Percentiles rank a stretch among this genome's conserved stretches.
These are phyloP conservation scores for Leptopilina clavipes DNA, from an alignment of 1,140 invertebrate species.

Conservation along the genomic window DNA sequence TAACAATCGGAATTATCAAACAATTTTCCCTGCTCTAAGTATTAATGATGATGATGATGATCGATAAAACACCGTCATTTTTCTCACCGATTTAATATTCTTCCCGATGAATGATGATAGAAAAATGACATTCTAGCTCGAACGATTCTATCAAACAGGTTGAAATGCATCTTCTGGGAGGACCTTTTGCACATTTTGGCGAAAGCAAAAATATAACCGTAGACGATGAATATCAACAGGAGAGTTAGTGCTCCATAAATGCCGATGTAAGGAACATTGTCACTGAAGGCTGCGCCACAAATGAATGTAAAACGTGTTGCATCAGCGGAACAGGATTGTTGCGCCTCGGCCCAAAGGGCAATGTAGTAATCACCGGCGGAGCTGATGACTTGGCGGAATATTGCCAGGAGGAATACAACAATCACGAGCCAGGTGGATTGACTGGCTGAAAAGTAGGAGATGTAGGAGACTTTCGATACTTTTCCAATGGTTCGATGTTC, in stretches of 20 bases:
- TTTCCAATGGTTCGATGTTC: slow-evolving; percentile 75
- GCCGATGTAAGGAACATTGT: neutral
- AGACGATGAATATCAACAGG: neutral
- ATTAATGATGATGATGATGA: no score
- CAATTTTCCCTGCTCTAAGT: no score
- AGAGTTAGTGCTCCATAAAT: neutral
- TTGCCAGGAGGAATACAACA: slow-evolving; percentile 72
- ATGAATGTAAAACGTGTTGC: neutral
- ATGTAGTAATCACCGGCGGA: slow-evolving; percentile 82
- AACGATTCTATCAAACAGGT: neutral
- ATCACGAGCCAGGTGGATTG: slow-evolving; percentile 74
- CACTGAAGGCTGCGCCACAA: neutral
- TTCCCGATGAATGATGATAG: neutral
- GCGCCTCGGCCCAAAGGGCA: slow-evolving; percentile 75
- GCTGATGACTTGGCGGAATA: slow-evolving; percentile 76
- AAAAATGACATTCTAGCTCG: neutral
- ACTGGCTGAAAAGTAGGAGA: slow-evolving; percentile 78
- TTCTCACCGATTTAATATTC: neutral
- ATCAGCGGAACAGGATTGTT: neutral
- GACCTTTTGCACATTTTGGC: neutral
- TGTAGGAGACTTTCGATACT: slow-evolving; percentile 77
- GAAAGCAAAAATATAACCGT: neutral
- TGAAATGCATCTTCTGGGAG: neutral
- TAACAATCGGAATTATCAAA: no score
- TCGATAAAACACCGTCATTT: neutral